phyloP scores from a whole-genome alignment of 92 coral and sea anemone species.

The Zoanthus sansibaricus region DNA sequence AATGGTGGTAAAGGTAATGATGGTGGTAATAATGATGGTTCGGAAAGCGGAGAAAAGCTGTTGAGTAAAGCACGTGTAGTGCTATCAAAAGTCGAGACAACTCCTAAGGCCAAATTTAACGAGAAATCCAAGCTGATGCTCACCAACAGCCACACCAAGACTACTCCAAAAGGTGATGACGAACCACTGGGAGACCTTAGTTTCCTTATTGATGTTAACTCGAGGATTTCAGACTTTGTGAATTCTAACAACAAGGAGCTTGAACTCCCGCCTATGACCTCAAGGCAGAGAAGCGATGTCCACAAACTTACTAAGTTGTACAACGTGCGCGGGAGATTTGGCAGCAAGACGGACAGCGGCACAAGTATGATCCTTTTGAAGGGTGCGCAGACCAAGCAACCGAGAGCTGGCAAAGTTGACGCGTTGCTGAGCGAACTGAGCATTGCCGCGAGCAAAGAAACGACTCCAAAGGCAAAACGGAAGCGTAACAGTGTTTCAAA shows the following conservation, averaged over 20 bases:
- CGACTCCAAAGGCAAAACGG: constrained; percentile 66
- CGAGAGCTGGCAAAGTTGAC: constrained; percentile 88
- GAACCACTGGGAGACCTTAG: constrained; percentile 81
- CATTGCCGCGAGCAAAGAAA: constrained; percentile 75
- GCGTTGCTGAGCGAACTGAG: constrained; percentile 79
- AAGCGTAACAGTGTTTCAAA: constrained; percentile 62
- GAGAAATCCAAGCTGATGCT: not conserved
- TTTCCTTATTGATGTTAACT: constrained; percentile 86
- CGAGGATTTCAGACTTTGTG: constrained; percentile 82
- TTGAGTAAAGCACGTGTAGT: not conserved
- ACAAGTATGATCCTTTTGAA: constrained; percentile 86
- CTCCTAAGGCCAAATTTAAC: constrained; percentile 7
- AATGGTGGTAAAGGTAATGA: not conserved
- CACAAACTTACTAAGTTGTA: constrained; percentile 85
- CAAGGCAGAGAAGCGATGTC: constrained; percentile 86
- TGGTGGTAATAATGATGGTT: not conserved
- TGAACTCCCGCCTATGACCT: constrained; percentile 84
- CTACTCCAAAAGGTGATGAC: constrained; percentile 35
- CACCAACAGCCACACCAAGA: not conserved
- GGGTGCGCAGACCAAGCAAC: constrained; percentile 73
- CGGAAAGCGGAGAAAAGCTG: not conserved
- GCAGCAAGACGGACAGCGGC: constrained; percentile 73
- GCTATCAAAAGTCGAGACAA: not conserved
- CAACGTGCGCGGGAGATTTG: constrained; percentile 84
- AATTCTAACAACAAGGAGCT: constrained; percentile 62